These are phyloP conservation scores for Macrophya alboannulata DNA, from an alignment of 2,888 invertebrate genomes.

Conservation along the genomic window DNA sequence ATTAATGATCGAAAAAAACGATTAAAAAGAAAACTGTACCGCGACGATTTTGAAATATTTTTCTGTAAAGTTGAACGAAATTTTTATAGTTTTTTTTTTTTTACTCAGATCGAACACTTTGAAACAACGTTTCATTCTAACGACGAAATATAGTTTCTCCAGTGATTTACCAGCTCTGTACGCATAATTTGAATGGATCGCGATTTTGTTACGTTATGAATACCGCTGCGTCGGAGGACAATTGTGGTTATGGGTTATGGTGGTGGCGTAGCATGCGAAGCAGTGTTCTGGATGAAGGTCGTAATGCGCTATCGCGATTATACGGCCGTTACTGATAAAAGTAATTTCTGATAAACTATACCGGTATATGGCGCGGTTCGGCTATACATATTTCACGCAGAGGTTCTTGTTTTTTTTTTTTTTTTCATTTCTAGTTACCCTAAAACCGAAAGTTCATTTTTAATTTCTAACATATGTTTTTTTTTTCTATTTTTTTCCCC, in stretches of 20 bases:
- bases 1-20: too few relatives aligned
- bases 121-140: background rate
- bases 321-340: conserved; percentile 12
- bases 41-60: too few relatives aligned
- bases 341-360: background rate
- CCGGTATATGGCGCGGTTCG: background rate
- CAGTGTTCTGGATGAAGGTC: conserved; percentile 9
- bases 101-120: background rate
- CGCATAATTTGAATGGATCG: background rate
- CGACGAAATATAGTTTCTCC: background rate
- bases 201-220: background rate
- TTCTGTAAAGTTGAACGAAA: too few relatives aligned
- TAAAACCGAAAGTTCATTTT: background rate
- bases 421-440: background rate
- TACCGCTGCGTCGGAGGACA: background rate
- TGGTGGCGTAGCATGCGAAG: conserved; percentile 12
- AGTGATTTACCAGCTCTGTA: background rate
- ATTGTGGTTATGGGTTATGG: background rate
- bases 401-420: background rate
- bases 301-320: conserved; percentile 3
- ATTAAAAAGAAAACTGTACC: too few relatives aligned
- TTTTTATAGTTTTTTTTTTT: too few relatives aligned
- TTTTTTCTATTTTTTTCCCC: background rate
- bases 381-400: background rate
- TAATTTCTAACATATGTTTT: background rate